Evolutionary conservation across 1,140 invertebrate genomes (phyloP).

Genomic region (Lepidostoma basale): DNA sequence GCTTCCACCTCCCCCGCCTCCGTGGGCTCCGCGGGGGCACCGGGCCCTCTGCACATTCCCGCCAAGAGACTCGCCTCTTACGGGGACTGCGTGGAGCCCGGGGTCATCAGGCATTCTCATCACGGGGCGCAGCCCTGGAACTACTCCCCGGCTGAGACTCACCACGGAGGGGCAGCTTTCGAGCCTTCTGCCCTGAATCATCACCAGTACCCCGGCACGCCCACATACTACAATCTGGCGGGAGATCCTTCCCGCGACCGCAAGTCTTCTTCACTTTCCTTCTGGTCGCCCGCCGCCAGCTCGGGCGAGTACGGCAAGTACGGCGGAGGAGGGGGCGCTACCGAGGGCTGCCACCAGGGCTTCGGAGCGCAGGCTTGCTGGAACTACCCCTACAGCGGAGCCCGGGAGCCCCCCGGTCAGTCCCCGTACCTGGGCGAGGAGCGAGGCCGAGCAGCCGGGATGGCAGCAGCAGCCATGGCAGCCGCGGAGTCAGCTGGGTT

Average conservation of each 20-base stretch:
- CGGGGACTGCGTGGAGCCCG: slow-evolving; percentile 67
- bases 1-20: slow-evolving; percentile 74
- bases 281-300: slow-evolving; percentile 70
- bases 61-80: slow-evolving; percentile 75
- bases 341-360: slow-evolving; percentile 71
- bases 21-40: slow-evolving; percentile 61
- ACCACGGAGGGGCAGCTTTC: slow-evolving; percentile 62
- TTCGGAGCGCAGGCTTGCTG: slow-evolving; percentile 74
- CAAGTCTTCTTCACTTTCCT: slow-evolving; percentile 68
- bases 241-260: slow-evolving; percentile 65
- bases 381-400: slow-evolving; percentile 73
- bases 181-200: slow-evolving; percentile 69
- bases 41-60: slow-evolving; percentile 80
- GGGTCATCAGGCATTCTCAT: slow-evolving; percentile 77
- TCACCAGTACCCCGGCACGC: slow-evolving; percentile 73
- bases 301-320: slow-evolving; percentile 69
- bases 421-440: slow-evolving; percentile 72
- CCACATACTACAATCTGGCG: slow-evolving; percentile 80
- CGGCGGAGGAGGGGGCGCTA: slow-evolving; percentile 61
- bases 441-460: slow-evolving; percentile 63
- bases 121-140: slow-evolving; percentile 71
- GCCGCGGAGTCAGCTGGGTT: slow-evolving; percentile 71
- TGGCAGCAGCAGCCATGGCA: slow-evolving; percentile 64
- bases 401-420: slow-evolving; percentile 66
- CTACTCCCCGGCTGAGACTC: slow-evolving; percentile 71